Evolutionary conservation across 2,797 vertebrate species (phyloP), one percentile per base, ranked within the genome.

Genomic region (Macrochelys suwanniensis): DNA sequence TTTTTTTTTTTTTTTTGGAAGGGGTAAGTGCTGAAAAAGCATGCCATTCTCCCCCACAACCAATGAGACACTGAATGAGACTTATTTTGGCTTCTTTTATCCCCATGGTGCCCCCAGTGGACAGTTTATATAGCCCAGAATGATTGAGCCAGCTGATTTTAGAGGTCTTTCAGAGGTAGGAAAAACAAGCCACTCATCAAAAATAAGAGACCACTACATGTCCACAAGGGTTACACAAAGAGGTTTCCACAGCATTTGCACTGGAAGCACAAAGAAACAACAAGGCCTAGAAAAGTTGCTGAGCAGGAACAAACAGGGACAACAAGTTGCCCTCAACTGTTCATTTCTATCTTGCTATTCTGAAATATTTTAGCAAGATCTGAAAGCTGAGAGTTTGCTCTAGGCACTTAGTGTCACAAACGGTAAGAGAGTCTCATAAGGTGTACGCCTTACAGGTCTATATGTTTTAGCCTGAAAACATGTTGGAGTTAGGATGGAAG

Each of bases 371-470:
- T 80, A 90, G 89, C 80, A 86, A 94, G 88, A 96, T 90, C 71
- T 96, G 95, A 97, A 92, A 79, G 82, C 85, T 90, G 13, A 80
- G 89, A 95, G 57, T 88, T 97, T 11, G 91, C 94, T 95, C 42
- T n/a, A 76, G 82, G 95, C 85, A 76, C 45, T 93, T 94, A 13
- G 21, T 92, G 92, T 97, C 96, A 93, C 82, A 92, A 92, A 80
- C 79, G 31, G n/a, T 92, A 95, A 96, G 84, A 80, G 47, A 65
- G 77, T 28, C 4, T 91, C 56, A 37, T 57, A 88, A 96, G 80
- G 77, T 78, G 26, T 77, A 80, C 50, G 59, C 80, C 33, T 96
- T 77, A 68, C 23, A 89, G 19, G 23, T 85, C 96, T 94, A 37
- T 21, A 65, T 94, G 51, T 80, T 96, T 16, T 79, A 3, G 49